These are phyloP conservation scores for Chalcosyrphus nemorum DNA, from an alignment of 2,888 invertebrate genomes.

Conservation along the genomic window DNA sequence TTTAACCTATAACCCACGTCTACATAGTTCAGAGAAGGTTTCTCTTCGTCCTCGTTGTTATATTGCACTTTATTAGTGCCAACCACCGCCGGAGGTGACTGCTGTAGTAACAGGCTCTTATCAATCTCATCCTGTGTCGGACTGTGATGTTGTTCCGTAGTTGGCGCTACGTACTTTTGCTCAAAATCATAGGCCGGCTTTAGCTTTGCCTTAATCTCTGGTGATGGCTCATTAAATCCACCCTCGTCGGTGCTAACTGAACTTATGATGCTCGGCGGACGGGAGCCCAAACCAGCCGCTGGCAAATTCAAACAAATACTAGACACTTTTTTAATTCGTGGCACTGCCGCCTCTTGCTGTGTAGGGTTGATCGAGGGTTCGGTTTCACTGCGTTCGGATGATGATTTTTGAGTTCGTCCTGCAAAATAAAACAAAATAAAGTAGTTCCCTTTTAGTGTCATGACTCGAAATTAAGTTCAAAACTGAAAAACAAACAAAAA, in stretches of 20 bases:
- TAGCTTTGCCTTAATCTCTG: conserved; percentile 86
- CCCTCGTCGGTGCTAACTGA: conserved; percentile 86
- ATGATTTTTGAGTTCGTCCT: conserved; percentile 74
- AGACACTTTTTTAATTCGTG: conserved; percentile 84
- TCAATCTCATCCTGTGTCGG: conserved; percentile 47
- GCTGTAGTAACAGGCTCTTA: neutral
- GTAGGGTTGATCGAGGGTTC: conserved; percentile 41
- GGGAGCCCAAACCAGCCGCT: conserved; percentile 85
- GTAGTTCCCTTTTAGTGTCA: conserved; percentile 17
- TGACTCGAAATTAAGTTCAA: neutral
- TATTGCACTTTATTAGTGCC: conserved; percentile 38
- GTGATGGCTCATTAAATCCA: conserved; percentile 88
- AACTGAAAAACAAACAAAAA: neutral
- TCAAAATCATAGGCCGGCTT: conserved; percentile 78
- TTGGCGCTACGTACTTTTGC: conserved; percentile 50
- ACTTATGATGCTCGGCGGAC: conserved; percentile 87
- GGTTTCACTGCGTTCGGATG: conserved; percentile 66
- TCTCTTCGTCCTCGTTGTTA: conserved; percentile 74
- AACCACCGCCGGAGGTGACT: conserved; percentile 21
- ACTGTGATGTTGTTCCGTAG: conserved; percentile 40
- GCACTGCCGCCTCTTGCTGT: conserved; percentile 50
- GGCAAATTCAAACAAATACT: conserved; percentile 86
- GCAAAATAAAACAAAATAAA: conserved; percentile 42
- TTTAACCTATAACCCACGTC: conserved; percentile 82
- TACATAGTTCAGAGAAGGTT: conserved; percentile 80